Evolutionary conservation across 2,888 invertebrate species (phyloP).

Genomic region (Hylaea fasciaria): DNA sequence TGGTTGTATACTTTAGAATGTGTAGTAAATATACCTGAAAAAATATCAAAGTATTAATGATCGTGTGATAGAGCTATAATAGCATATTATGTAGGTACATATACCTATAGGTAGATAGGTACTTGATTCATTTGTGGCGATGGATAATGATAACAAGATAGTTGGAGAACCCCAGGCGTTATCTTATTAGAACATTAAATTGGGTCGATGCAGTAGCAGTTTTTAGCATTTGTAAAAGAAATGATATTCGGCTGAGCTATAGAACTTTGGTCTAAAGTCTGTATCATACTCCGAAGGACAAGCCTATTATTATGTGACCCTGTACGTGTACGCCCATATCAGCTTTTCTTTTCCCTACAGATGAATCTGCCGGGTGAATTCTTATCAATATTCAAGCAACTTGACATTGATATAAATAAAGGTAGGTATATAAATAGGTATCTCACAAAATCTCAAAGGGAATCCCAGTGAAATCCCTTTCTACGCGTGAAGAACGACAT

Average conservation of each 20-base stretch:
- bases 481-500: neutral
- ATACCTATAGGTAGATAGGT: no score
- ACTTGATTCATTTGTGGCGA: neutral
- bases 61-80: neutral
- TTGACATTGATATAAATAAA: neutral
- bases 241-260: no score
- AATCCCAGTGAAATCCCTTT: neutral
- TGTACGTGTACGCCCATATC: no score
- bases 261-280: no score
- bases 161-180: no score
- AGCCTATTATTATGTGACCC: no score
- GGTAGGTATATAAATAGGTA: neutral
- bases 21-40: slow-evolving; percentile 76
- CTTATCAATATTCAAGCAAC: neutral
- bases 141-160: no score
- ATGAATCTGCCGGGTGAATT: neutral
- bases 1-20: slow-evolving; percentile 66
- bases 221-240: no score
- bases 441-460: neutral
- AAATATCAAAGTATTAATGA: slow-evolving; percentile 9
- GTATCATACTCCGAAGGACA: no score
- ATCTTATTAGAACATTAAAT: no score
- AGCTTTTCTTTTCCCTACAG: neutral
- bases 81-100: no score
- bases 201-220: no score